A percentile compares a stretch with the other conserved stretches of the same genome.
Evolutionary conservation across 1,140 invertebrate species (phyloP).

Genomic region (Acyrthosiphon pisum): DNA sequence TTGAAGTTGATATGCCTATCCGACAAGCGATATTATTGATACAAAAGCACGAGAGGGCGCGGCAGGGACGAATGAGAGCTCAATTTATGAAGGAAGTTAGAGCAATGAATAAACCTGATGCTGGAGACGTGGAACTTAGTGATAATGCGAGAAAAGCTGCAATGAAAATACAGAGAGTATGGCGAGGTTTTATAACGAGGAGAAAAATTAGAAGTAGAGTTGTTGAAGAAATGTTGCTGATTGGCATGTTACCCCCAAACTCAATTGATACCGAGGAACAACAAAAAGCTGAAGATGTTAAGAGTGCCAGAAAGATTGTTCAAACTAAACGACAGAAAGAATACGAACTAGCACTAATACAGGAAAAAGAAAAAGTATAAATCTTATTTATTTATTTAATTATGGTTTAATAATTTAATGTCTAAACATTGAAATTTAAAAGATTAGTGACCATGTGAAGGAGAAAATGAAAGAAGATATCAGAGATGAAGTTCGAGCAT

Average conservation of each 20-base stretch:
- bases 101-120: slow-evolving; percentile 63
- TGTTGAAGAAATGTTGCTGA: slow-evolving; percentile 84
- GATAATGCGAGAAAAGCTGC: slow-evolving; percentile 70
- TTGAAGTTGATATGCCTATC: slow-evolving; percentile 72
- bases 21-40: slow-evolving; percentile 85
- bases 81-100: slow-evolving; percentile 92
- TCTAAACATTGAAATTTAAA: slow-evolving; percentile 25
- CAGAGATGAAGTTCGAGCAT: slow-evolving; percentile 81
- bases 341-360: slow-evolving; percentile 69
- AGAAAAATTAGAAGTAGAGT: slow-evolving; percentile 74
- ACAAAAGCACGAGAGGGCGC: slow-evolving; percentile 87
- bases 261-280: slow-evolving; percentile 62
- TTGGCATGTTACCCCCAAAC: slow-evolving; percentile 71
- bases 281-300: slow-evolving; percentile 65
- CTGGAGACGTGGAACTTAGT: slow-evolving; percentile 64
- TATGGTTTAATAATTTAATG: background rate
- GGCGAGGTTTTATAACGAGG: slow-evolving; percentile 80
- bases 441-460: slow-evolving; percentile 71
- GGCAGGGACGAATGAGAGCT: slow-evolving; percentile 79
- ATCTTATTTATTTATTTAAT: background rate
- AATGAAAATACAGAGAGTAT: slow-evolving; percentile 80
- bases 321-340: slow-evolving; percentile 70
- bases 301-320: slow-evolving; percentile 68
- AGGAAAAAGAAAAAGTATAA: slow-evolving; percentile 66
- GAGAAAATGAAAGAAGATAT: slow-evolving; percentile 80